Base-by-base conservation (phyloP, 2,888 invertebrate species). In the Drosophila robusta region DNA sequence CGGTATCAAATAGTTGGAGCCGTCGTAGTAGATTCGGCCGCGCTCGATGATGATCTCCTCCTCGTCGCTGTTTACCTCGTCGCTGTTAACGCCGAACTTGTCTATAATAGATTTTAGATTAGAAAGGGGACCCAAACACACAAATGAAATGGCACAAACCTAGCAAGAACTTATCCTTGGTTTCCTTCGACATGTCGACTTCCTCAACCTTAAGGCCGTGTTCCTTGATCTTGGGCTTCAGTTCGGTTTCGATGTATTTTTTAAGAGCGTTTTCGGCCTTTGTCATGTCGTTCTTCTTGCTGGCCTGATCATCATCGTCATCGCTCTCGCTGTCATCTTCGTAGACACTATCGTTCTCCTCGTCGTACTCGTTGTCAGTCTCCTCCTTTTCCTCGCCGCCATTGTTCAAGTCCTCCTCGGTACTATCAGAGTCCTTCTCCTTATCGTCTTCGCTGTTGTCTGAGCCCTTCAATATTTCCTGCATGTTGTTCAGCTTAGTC, bases 1-100 rank as follows among this genome's bases (percentile, higher is more conserved):
- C 41, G 94, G 94, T 93, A 94, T 93, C 69, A 95, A 81, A 90
- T 94, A 94, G 57, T 92, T 93, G 83, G 94, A 94, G 69, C 77
- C 80, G 71, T 84, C 92, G 81, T 93, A 93, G 73, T 75, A 93
- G 91, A 81, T 92, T 52, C 51, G 93, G 90, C 87, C 91, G 75
- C 73, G 93, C 81, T 79, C 92, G 87, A 82, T 92, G 88, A 89
- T 92, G 80, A 91, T 90, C 75, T 91, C 90, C 56, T 91, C 86
- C 51, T 91, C 91, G 14, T 87, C 85, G 55, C 75, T 74, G 32
- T 80, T 71, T n/a, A 80, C 62, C n/a, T 88, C 88, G 3, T 89
- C 89, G 36, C 88, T 87, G 3, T 85, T 79, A 0, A 86, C 52
- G 26, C 83, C 83, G 45, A 91, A 86, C 84, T 91, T 92, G 54